Evolutionary conservation across 2,113 vertebrate genomes (phyloP).

Genomic region (Tringa solitaria): DNA sequence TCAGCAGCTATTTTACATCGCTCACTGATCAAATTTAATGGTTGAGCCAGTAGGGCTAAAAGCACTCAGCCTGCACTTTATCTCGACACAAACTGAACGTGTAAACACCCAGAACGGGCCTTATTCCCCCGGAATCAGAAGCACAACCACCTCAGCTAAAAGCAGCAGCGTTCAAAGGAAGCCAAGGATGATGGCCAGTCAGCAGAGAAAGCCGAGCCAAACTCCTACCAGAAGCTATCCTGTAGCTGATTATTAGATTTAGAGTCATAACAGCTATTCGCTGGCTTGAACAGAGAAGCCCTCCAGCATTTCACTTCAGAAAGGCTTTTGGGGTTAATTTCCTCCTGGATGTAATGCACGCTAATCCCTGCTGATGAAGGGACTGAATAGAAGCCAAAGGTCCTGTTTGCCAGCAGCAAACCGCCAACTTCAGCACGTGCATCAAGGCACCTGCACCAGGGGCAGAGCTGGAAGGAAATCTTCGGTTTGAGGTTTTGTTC

Average conservation of each 20-base stretch:
- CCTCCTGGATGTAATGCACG: conserved; percentile 17
- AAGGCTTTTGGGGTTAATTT: conserved; percentile 52
- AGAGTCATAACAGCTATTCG: neutral
- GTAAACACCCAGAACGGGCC: neutral
- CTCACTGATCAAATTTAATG: neutral
- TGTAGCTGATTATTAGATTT: neutral
- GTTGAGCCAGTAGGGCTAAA: neutral
- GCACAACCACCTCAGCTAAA: neutral
- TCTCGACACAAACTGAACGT: neutral
- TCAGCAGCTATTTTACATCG: neutral
- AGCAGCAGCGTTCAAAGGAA: neutral
- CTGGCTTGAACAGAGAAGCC: neutral
- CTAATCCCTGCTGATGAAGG: conserved; percentile 42
- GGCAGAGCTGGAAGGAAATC: neutral
- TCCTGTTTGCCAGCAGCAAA: conserved; percentile 42
- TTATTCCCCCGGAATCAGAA: neutral
- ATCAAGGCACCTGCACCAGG: neutral
- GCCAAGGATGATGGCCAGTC: neutral
- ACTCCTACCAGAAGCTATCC: neutral
- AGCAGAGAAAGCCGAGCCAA: neutral
- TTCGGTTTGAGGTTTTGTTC: neutral
- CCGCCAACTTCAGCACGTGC: neutral
- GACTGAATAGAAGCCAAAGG: conserved; percentile 46
- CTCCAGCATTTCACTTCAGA: neutral
- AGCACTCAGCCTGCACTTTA: neutral